Conservation (phyloP, 2,888 invertebrate genomes). For the Drosophila birchii region DNA sequence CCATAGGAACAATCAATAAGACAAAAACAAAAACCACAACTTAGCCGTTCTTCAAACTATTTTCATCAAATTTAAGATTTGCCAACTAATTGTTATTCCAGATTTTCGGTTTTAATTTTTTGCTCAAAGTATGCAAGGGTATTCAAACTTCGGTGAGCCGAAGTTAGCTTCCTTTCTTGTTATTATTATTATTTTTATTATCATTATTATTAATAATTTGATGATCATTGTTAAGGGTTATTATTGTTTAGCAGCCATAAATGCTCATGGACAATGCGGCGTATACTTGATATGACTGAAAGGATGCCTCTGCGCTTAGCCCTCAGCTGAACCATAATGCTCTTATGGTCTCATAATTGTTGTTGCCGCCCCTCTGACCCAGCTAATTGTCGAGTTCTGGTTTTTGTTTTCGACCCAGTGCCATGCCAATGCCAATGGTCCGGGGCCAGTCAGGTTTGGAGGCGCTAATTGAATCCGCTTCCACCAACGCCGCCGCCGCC, state of each 20-base stretch:
- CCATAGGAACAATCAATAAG: no score
- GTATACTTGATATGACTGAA: conserved; percentile 37
- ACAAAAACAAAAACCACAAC: no score
- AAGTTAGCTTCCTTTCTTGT: no score
- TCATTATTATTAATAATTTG: conserved; percentile 11
- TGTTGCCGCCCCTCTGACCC: conserved; percentile 26
- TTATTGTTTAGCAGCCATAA: neutral
- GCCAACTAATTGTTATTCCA: no score
- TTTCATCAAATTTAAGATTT: no score
- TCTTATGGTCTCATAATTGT: conserved; percentile 45
- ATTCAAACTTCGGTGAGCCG: no score
- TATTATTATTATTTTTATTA: conserved; percentile 14
- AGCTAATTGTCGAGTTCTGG: conserved; percentile 51
- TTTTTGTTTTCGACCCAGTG: conserved; percentile 7
- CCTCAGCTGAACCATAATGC: conserved; percentile 35
- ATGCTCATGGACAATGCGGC: conserved; percentile 6
- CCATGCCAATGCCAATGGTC: neutral
- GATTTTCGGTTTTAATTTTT: no score
- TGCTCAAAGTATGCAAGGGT: no score
- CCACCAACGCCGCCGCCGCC: neutral
- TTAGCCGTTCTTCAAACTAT: no score
- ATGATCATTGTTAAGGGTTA: neutral
- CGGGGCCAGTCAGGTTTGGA: conserved; percentile 1
- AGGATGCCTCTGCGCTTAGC: neutral
- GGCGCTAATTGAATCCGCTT: conserved; percentile 50